These are phyloP conservation scores for Rhynchonycteris naso DNA, from an alignment of 2,797 vertebrate genomes.

Conservation along the genomic window DNA sequence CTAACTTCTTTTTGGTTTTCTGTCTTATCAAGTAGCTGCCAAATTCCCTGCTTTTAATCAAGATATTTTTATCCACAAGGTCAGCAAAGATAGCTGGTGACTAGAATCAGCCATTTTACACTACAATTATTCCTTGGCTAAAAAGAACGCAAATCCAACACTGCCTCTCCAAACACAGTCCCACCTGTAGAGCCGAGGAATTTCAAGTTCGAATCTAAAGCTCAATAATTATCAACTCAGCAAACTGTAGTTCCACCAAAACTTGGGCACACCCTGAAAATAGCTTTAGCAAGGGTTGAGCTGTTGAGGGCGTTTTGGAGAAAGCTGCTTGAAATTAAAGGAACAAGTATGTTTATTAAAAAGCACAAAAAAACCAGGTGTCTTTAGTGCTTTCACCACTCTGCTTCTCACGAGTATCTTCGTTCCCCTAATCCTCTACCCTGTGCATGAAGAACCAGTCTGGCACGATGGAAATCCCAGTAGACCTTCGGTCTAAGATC, in stretches of 20 bases:
- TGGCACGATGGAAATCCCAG: not conserved
- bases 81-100: not conserved
- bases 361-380: not conserved
- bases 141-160: not conserved
- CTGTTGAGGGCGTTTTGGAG: not conserved
- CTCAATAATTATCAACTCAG: not conserved
- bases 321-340: not conserved
- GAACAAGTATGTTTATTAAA: not conserved
- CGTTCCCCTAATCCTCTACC: not conserved
- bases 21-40: not conserved
- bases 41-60: slow-evolving; percentile 29
- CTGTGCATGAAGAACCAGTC: not conserved
- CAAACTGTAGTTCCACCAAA: not conserved
- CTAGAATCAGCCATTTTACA: not conserved
- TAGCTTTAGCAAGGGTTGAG: not conserved
- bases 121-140: not conserved
- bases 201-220: slow-evolving; percentile 9
- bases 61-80: not conserved
- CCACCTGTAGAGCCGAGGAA: not conserved
- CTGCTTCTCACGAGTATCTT: not conserved
- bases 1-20: not conserved
- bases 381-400: not conserved
- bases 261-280: not conserved
- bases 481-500: not conserved
- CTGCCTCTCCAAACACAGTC: not conserved